Conservation (phyloP, 2,888 invertebrate species). For the Polymixis flavicincta region DNA sequence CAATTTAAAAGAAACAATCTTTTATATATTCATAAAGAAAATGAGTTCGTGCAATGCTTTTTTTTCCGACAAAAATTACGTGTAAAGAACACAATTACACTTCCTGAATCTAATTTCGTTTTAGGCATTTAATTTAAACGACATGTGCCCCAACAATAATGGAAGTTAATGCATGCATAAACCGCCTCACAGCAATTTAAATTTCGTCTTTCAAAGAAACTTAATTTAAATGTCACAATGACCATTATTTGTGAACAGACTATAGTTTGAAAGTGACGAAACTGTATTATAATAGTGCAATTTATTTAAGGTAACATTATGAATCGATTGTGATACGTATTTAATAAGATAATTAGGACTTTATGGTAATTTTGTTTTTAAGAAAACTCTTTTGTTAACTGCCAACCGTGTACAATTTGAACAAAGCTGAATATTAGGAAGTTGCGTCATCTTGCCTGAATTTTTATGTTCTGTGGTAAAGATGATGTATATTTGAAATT, state of each 20-base stretch:
- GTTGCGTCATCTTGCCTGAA: not conserved
- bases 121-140: conserved; percentile 29
- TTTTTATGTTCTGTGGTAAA: too few species aligned
- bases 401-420: conserved; percentile 8
- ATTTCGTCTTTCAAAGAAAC: conserved; percentile 53
- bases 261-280: conserved; percentile 44
- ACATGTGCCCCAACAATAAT: conserved; percentile 43
- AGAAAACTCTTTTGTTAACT: conserved; percentile 4
- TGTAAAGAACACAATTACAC: conserved; percentile 26
- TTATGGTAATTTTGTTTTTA: conserved; percentile 32
- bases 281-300: conserved; percentile 66
- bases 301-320: conserved; percentile 75
- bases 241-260: conserved; percentile 42
- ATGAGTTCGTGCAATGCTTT: conserved; percentile 21
- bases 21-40: conserved; percentile 29
- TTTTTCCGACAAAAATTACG: conserved; percentile 8
- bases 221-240: conserved; percentile 53
- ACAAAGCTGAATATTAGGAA: not conserved
- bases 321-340: conserved; percentile 88
- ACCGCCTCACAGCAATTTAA: conserved; percentile 29
- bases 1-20: conserved; percentile 19
- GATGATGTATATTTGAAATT: not conserved
- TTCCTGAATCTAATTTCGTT: conserved; percentile 39
- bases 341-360: conserved; percentile 67
- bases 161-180: conserved; percentile 28